A percentile compares a stretch with the other conserved stretches of the same genome.
Conservation (phyloP, 2,888 invertebrate species). For the Caenorhabditis becei region DNA sequence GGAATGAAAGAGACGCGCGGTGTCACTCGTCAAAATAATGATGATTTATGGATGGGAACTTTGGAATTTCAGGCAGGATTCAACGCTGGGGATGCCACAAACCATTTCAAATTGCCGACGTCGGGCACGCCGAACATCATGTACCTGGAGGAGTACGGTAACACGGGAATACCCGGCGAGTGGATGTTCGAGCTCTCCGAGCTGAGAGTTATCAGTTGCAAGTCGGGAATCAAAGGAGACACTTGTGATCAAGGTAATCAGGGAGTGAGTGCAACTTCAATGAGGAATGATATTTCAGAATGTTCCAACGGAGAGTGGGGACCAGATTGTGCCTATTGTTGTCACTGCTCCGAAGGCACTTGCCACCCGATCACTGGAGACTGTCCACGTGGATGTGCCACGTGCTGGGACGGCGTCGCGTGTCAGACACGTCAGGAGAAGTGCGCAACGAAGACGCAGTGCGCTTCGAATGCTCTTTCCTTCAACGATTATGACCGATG, state of each 20-base stretch:
- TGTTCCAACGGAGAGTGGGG: constrained; percentile 81
- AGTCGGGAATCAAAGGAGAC: constrained; percentile 81
- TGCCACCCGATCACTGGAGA: constrained; percentile 79
- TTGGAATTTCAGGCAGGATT: constrained; percentile 78
- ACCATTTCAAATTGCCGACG: constrained; percentile 77
- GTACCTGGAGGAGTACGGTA: constrained; percentile 81
- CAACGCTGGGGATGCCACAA: constrained; percentile 76
- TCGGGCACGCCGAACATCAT: constrained; percentile 81
- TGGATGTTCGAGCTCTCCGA: constrained; percentile 81
- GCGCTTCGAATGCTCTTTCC: constrained; percentile 80
- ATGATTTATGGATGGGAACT: constrained; percentile 46
- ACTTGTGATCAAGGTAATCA: constrained; percentile 79
- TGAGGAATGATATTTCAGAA: constrained; percentile 62
- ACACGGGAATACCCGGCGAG: constrained; percentile 80
- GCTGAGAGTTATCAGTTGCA: constrained; percentile 77
- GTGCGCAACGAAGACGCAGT: constrained; percentile 66
- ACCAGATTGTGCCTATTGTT: constrained; percentile 80
- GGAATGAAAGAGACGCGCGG: not conserved
- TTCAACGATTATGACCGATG: constrained; percentile 78
- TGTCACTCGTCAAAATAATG: constrained; percentile 36
- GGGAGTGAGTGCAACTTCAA: not conserved
- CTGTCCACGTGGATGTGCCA: constrained; percentile 75
- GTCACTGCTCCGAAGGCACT: constrained; percentile 78
- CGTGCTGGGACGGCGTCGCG: constrained; percentile 77
- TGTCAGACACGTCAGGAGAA: constrained; percentile 75